Base-by-base conservation (phyloP, 2,888 invertebrate genomes). In the Bellardia pandia region DNA sequence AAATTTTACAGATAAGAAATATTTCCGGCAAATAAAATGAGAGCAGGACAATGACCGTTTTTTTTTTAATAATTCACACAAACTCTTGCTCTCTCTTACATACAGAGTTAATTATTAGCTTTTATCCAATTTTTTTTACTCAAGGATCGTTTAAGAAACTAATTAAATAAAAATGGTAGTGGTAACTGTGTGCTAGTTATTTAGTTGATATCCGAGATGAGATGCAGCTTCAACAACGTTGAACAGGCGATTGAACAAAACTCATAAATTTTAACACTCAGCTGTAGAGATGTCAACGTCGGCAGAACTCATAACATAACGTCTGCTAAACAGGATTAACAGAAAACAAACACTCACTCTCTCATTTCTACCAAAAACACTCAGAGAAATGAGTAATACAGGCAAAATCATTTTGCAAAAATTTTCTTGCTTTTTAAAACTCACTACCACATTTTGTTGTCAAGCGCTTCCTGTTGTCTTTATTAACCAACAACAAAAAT, bases 141-240 rank as follows among this genome's bases (percentile, higher is more conserved):
- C 9, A 51, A 53, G 8, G 16, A 13, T 72, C 51, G 14, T 51
- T 51, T n/a, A 51, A 51, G 14, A 37, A 37, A 3, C 42, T 56
- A 60, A 51, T 62, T 42, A 64, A 76, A 16, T 45, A 14, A 62
- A 56, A 37, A 6, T 5, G 5, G 37, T 74, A 16, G 8, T 30
- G 1, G 8, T 23, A 2, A 56, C n/a, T 62, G 56, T 33, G n/a
- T 53, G 48, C 45, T 45, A 45, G 64, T 2, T 23, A 40, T 45
- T 45, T 33, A n/a, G 13, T 33, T 33, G 42, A 62, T 42, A 58
- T 83, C 75, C 83, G 83, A 30, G 45, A 58, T 5, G 23, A 79
- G 64, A 72, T 79, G 79, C 79, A 86, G 79, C 79, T 83, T 83
- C 86, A 83, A 75, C 86, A 83, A 83, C 74, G 83, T 75, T 60